These are phyloP conservation scores for Pseudorhombus dupliciocellatus DNA, from an alignment of 2,113 vertebrate genomes.

Conservation along the genomic window DNA sequence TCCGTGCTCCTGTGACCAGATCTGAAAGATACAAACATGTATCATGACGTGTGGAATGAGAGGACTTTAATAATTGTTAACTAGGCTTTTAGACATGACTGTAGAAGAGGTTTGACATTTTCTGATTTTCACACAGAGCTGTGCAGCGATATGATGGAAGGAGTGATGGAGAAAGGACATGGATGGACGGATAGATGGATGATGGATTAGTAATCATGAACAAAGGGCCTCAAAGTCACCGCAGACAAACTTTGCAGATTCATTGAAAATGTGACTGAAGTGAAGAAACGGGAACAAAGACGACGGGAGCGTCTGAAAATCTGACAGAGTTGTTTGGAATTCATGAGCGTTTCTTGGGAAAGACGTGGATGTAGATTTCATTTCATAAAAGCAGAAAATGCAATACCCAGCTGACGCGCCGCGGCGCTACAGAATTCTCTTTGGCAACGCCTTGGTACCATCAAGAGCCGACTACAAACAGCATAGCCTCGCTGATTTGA, in stretches of 20 bases:
- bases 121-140: conserved; percentile 7
- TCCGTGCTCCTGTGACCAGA: background rate
- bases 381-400: conserved; percentile 63
- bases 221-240: too few species aligned
- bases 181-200: conserved; percentile 21
- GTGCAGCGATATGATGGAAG: background rate
- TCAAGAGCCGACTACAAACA: conserved; percentile 65
- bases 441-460: conserved; percentile 62
- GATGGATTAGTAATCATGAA: background rate
- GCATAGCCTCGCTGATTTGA: conserved; percentile 61
- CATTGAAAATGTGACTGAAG: too few species aligned
- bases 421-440: conserved; percentile 67
- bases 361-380: conserved; percentile 56
- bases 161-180: background rate
- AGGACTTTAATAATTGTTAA: conserved; percentile 48
- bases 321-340: conserved; percentile 70
- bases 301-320: conserved; percentile 57
- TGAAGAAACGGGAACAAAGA: conserved; percentile 27
- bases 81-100: conserved; percentile 41
- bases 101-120: conserved; percentile 62
- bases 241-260: too few species aligned
- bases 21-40: background rate
- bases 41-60: conserved; percentile 21
- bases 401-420: conserved; percentile 56
- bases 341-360: conserved; percentile 61